These are phyloP conservation scores for Orientallactaga bullata DNA, from an alignment of 2,113 vertebrate species.

Conservation along the genomic window DNA sequence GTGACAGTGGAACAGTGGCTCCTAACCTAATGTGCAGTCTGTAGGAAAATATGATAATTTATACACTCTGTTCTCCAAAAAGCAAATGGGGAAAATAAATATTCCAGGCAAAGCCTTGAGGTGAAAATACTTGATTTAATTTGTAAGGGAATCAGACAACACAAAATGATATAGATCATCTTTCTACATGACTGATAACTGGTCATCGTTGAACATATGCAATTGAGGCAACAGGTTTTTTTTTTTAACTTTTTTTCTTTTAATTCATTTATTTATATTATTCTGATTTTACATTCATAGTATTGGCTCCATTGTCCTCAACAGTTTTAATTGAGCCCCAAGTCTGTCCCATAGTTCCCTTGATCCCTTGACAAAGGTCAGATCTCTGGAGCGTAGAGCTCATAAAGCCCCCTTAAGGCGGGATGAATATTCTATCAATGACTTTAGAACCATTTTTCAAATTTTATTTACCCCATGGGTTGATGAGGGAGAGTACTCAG, in stretches of 20 bases:
- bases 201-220: not conserved
- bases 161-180: not conserved
- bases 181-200: not conserved
- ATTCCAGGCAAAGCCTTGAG: not conserved
- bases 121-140: not conserved
- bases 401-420: not conserved
- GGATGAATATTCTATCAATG: not conserved
- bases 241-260: too few relatives aligned
- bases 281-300: too few relatives aligned
- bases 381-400: not conserved
- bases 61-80: not conserved
- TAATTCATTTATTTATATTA: too few relatives aligned
- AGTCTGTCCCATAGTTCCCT: not conserved
- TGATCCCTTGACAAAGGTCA: not conserved
- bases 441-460: not conserved
- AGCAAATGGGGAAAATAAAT: not conserved
- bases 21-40: not conserved
- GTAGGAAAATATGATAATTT: not conserved
- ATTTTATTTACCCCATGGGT: not conserved
- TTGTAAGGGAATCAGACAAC: not conserved
- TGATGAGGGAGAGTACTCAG: not conserved
- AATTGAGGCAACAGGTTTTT: not conserved
- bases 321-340: not conserved
- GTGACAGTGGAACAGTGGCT: not conserved
- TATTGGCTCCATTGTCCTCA: too few relatives aligned